Conservation (phyloP, 2,113 vertebrate species). For the Uropsilus gracilis region DNA sequence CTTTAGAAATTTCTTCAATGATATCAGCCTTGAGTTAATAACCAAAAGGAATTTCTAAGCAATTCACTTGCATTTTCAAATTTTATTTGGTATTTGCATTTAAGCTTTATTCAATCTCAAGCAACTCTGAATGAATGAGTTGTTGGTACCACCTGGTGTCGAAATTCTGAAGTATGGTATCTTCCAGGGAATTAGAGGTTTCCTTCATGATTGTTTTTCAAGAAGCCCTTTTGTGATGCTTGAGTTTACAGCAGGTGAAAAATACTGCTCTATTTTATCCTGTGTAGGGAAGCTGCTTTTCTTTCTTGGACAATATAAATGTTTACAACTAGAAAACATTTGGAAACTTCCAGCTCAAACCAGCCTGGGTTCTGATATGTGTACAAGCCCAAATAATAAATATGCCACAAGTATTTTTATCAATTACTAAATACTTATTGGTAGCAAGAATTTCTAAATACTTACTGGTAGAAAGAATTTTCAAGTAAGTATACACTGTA, state of each 20-base stretch:
- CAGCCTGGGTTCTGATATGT: not conserved
- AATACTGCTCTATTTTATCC: not conserved
- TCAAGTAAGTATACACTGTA: not conserved
- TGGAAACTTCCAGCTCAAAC: conserved; percentile 29
- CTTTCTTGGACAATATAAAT: not conserved
- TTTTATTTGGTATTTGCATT: conserved; percentile 52
- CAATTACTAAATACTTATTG: not conserved
- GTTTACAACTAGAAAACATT: conserved; percentile 40
- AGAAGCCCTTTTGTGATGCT: not conserved
- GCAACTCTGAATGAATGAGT: not conserved
- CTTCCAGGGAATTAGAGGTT: conserved; percentile 21
- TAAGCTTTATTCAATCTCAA: conserved; percentile 14
- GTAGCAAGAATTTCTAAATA: not conserved
- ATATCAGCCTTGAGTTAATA: conserved; percentile 4
- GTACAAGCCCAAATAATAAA: not conserved
- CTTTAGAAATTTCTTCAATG: conserved; percentile 10
- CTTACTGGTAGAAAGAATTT: too few relatives aligned
- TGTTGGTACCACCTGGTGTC: not conserved
- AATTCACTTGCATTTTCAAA: conserved; percentile 45
- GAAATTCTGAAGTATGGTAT: conserved; percentile 5
- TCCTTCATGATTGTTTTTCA: not conserved
- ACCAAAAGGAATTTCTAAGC: conserved; percentile 21
- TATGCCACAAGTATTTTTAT: not conserved
- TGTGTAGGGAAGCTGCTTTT: not conserved
- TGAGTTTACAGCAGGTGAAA: conserved; percentile 41